Conservation (phyloP, 2,797 vertebrate genomes). For the Masticophis lateralis region DNA sequence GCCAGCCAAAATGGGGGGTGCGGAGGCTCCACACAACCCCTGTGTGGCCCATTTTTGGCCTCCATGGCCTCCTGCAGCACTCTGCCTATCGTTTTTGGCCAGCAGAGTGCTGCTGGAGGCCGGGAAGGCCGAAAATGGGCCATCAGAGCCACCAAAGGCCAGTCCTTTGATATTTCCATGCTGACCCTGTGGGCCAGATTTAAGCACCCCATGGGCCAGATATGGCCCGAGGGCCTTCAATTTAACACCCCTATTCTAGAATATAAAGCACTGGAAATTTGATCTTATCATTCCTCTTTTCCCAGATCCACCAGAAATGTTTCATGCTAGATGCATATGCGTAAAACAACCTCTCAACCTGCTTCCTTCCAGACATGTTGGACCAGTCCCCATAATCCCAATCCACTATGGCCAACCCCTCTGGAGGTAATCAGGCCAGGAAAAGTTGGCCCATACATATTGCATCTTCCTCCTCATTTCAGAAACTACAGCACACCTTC, state of each 20-base stretch:
- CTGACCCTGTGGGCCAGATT: no score
- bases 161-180: no score
- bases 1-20: no score
- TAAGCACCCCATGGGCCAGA: no score
- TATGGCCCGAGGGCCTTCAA: no score
- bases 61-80: no score
- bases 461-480: not conserved
- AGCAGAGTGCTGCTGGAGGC: no score
- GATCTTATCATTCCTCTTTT: not conserved
- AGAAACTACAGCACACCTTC: not conserved
- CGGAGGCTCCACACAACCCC: no score
- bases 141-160: no score
- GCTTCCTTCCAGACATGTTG: not conserved
- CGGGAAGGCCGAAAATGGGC: no score
- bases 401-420: not conserved
- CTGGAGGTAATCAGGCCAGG: not conserved
- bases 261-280: not conserved
- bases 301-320: not conserved
- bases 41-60: no score
- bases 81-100: no score
- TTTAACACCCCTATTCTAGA: not conserved
- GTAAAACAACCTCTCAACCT: not conserved
- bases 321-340: not conserved
- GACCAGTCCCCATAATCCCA: not conserved
- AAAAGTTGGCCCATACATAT: not conserved